A percentile compares a stretch with the other conserved stretches of the same genome.
These are phyloP conservation scores for Triops longicaudatus DNA, from an alignment of 1,140 invertebrate genomes.

Conservation along the genomic window DNA sequence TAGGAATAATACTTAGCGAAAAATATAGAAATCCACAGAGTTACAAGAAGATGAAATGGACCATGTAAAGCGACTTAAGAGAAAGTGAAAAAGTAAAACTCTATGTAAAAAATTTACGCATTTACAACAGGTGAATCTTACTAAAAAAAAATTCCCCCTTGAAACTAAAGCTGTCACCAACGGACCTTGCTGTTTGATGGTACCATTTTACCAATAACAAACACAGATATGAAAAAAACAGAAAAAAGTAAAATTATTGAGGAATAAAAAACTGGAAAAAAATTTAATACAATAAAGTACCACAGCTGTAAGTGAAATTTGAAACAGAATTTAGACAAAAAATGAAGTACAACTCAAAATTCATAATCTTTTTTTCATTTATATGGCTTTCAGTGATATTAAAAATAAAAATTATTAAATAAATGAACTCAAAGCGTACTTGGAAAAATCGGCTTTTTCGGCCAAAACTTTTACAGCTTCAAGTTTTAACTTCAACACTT, in stretches of 20 bases:
- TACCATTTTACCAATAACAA: too few relatives aligned
- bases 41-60: not conserved
- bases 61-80: not conserved
- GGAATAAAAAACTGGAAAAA: not conserved
- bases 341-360: not conserved
- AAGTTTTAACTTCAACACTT: slow-evolving; percentile 75
- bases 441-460: slow-evolving; percentile 61
- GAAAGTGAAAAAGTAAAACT: not conserved
- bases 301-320: too few relatives aligned
- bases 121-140: too few relatives aligned
- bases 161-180: too few relatives aligned
- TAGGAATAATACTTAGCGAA: too few relatives aligned
- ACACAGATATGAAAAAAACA: too few relatives aligned
- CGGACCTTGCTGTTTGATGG: too few relatives aligned
- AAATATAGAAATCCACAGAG: slow-evolving; percentile 32
- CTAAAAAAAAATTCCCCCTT: too few relatives aligned
- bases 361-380: slow-evolving; percentile 21
- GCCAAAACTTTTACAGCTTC: slow-evolving; percentile 68
- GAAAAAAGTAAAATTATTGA: not conserved
- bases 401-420: too few relatives aligned
- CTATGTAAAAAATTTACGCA: too few relatives aligned
- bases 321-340: not conserved
- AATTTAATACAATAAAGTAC: not conserved
- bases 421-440: too few relatives aligned
- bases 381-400: too few relatives aligned